Base-by-base conservation (phyloP, 2,797 vertebrate species). In the Acipenser ruthenus region DNA sequence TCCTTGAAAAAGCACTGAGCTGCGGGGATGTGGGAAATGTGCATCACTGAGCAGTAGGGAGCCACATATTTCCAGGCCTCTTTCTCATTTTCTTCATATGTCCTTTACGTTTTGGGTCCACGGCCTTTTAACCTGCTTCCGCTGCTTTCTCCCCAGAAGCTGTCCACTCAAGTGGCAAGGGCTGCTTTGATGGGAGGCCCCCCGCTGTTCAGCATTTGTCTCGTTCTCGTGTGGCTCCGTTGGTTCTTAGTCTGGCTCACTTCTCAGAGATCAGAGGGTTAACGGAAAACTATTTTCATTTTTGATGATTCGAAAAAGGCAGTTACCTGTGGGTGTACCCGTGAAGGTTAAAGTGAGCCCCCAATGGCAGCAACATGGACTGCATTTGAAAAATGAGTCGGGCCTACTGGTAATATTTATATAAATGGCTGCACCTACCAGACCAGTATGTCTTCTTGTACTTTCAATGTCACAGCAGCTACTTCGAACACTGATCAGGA, bases 181-280 rank as follows among this genome's bases (percentile, higher is more conserved):
- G 37, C 74, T 73, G 68, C 71, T 67, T 51, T 80, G 76, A 80
- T 68, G 75, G 65, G 73, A 0, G 10, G 69, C 73, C 79, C 74
- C 77, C 77, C 61, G 76, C 79, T 65, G 75, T 69, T 75, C 60
- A 71, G 67, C n/a, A 15, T 76, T 79, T 81, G 67, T 53, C 73
- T 0, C 0, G 60, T 71, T 81, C 71, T 83, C 71, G 71, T 1
- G 6, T 49, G 62, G 67, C 64, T 79, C 76, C 81, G 10, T 70
- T 72, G 72, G 65, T 65, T 75, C 75, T 81, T 80, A 82, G 77
- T 80, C 71, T 75, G 74, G 65, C 75, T 74, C 1, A 49, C 74
- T 67, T 75, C 76, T 70, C 6, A 23, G 9, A 68, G 75, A 72
- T 82, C 80, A 74, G 71, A 76, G 67, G 80, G 79, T 81, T 76